These are phyloP conservation scores for Panurus biarmicus DNA, from an alignment of 2,113 vertebrate species.

Conservation along the genomic window DNA sequence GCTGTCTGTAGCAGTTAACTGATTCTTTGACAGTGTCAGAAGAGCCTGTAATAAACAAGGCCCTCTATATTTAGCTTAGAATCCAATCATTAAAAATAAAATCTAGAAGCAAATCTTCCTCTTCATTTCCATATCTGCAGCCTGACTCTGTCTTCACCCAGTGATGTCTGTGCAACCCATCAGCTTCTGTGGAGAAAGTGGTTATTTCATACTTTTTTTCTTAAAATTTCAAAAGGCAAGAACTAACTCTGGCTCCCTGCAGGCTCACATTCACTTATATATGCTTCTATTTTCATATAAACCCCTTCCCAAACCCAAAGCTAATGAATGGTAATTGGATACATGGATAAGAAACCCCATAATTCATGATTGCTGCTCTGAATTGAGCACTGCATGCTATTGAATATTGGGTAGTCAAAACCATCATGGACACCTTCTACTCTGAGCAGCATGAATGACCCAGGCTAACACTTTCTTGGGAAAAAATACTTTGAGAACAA, in stretches of 20 bases:
- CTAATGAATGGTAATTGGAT: background rate
- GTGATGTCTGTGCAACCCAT: background rate
- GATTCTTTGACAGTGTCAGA: background rate
- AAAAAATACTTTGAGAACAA: constrained; percentile 18
- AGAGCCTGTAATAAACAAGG: background rate
- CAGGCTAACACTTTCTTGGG: background rate
- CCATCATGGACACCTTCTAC: background rate
- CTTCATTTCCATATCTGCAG: background rate
- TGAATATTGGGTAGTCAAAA: background rate
- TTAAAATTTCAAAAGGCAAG: background rate
- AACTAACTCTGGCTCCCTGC: background rate
- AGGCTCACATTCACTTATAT: background rate
- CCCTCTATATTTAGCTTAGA: background rate
- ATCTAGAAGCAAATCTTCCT: background rate
- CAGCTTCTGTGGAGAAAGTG: background rate
- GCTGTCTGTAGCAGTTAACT: background rate
- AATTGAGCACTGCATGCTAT: background rate
- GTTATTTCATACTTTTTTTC: background rate
- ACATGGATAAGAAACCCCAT: background rate
- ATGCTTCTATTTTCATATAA: background rate
- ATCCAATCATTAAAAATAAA: background rate
- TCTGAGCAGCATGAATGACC: background rate
- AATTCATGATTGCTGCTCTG: background rate
- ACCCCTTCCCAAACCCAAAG: background rate
- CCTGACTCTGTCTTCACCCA: background rate